Evolutionary conservation across 1,140 invertebrate genomes (phyloP), one percentile per base, ranked within the genome.

Genomic region (Latrodectus geometricus): DNA sequence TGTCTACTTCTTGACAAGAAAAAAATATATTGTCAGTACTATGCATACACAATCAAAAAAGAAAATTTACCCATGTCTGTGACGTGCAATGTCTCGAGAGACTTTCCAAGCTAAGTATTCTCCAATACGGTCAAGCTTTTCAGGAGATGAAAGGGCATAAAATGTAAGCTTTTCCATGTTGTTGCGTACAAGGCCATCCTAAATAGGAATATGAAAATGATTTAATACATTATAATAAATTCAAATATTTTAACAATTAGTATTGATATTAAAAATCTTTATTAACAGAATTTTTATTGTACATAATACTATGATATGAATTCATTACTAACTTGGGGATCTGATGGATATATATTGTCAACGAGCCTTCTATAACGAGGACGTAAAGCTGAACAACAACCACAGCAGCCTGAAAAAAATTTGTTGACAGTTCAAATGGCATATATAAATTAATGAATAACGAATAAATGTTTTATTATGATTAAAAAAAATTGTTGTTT

Each of bases 121-220:
- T 35, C 98, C 98, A 91, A 99, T 99, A 89, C 98, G 93, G 92
- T 99, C 98, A 88, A 99, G 92, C 91, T 99, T 99, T 91, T 99
- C 98, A 15, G 98, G 98, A 84, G 96, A 98, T 84, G 97, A 98
- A 49, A 98, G 93, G 0, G 98, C 98, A 92, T 99, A 99, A 92
- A 98, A 99, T 48, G 96, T 98, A 83, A 99, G 93, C 91, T 99
- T 99, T 91, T 99, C 97, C 98, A 99, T 99, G 90, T 99, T 99
- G 86, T 95, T 96, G 91, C 98, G 98, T 88, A 99, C 96, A 74
- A 99, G 92, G 0, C 98, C 98, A 95, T 99, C 98, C 93, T 98
- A 72, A 52, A 54, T 61, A 35, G n/a, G 12, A 9, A n/a, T n/a
- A n/a, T n/a, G n/a, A 11, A 20, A 69, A 20, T 23, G n/a, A 69